Percentiles rank a stretch among this genome's conserved stretches.
These are phyloP conservation scores for Bucorvus abyssinicus DNA, from an alignment of 2,797 vertebrate genomes.

Conservation along the genomic window DNA sequence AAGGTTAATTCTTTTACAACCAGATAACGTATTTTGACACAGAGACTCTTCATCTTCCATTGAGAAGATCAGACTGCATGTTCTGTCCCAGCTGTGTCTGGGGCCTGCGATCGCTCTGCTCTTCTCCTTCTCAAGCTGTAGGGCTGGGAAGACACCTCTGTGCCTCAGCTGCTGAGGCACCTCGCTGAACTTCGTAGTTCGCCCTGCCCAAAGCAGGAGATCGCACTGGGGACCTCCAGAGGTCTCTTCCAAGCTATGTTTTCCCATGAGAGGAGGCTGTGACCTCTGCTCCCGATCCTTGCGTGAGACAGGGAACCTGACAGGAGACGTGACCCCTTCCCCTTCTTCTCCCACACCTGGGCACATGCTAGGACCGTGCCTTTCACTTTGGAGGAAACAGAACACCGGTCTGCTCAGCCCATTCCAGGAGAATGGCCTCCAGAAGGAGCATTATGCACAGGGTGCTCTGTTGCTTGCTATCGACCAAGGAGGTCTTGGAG, in stretches of 20 bases:
- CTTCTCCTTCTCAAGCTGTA: neutral
- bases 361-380: neutral
- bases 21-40: neutral
- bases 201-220: neutral
- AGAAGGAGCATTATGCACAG: neutral
- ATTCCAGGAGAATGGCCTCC: neutral
- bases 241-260: neutral
- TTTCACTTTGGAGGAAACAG: neutral
- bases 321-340: neutral
- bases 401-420: neutral
- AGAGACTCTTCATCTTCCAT: neutral
- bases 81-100: neutral
- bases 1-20: too few species aligned
- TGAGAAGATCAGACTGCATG: neutral
- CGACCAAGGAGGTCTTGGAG: fast-evolving
- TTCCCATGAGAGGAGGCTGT: neutral
- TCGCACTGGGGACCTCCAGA: neutral
- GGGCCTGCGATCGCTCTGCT: neutral
- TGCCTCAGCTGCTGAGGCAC: neutral
- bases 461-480: neutral
- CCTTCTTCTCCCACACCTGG: neutral
- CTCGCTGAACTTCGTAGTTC: neutral
- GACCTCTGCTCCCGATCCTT: neutral
- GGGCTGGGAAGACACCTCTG: neutral
- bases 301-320: neutral